Base-by-base conservation (phyloP, 2,797 vertebrate species). In the Notoglanidium macrostoma region DNA sequence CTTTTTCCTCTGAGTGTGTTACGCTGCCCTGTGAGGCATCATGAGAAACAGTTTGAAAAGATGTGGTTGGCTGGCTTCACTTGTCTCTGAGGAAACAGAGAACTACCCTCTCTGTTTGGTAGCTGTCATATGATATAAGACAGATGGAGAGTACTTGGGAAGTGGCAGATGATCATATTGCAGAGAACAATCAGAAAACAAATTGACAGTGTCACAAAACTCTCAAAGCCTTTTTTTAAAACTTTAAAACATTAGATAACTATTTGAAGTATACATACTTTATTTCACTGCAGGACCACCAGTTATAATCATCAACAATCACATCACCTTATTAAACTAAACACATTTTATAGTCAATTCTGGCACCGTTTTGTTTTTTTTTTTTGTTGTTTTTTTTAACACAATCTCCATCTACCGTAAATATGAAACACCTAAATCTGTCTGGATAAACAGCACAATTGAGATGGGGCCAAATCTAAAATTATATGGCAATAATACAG, bases 401-500 rank as follows among this genome's bases (percentile, higher is more conserved):
- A 79, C 70, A 84, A 82, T 67, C 61, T 29, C 40, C 61, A 26
- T 29, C 55, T 88, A 54, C 76, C 78, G 73, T 65, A 70, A 93
- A 94, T 90, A 93, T 91, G 85, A n/a, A 67, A 89, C 90, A 72
- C 92, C 92, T 94, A 93, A 92, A 93, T 94, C 93, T 94, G 89
- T 91, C 89, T 90, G 93, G 93, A 94, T 86, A 93, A 88, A 95
- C 95, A 94, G 93, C 94, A 95, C 88, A 88, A 91, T 93, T 94
- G 94, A 93, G 95, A 95, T 92, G 94, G 94, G 90, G 92, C 90
- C 91, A 93, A 95, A 94, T 95, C 94, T 95, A 92, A 93, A 95
- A 96, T 95, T 96, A 96, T 95, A 94, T 94, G 93, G 94, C 95
- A 96, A 96, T 96, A 96, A 95, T 95, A 95, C 93, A 96, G 94